Base-by-base conservation (phyloP, 2,113 vertebrate genomes). In the Cebus imitator region DNA sequence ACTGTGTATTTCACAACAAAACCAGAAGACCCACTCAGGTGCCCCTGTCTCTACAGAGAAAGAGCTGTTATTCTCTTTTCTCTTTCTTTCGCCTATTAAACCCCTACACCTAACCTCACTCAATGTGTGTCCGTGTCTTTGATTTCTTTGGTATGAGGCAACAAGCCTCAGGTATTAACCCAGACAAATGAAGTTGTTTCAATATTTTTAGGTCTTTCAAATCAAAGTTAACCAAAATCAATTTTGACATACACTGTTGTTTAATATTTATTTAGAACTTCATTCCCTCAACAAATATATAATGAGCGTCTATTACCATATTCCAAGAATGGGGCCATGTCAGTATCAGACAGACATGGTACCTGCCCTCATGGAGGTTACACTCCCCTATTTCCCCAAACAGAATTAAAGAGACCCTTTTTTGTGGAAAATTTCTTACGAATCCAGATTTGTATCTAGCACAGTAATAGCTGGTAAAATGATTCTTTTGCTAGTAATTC, bases 161-260 rank as follows among this genome's bases (percentile, higher is more conserved):
- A 32, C 12, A 64, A 64, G 25, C 27, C 27, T 64, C 61, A 0
- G 61, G 61, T 64, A 30, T 14, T 64, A 64, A 2, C 61, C 61
- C 27, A 30, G 61, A 64, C 4, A 2, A 64, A 64, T 6, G 5
- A 32, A 2, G 61, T 30, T 64, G 61, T 30, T 64, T 64, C 61
- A 90, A 58, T 21, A 81, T 30, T 18, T 87, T 30, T 20, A 48
- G 43, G 32, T 48, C 35, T 70, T 40, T 78, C 32, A 45, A 52
- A 35, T 94, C 35, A 87, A 85, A 97, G 68, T 40, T 45, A 58
- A 48, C 58, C 87, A 93, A 82, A 94, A 48, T 50, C 68, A 57
- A 79, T 43, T n/a, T 76, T 30, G 35, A 66, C 30, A 32, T 18
- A 5, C 13, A 17, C 2, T 9, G 3, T 45, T 55, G 23, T 87